Conservation (phyloP, 2,797 vertebrate genomes). For the Momotus momota region DNA sequence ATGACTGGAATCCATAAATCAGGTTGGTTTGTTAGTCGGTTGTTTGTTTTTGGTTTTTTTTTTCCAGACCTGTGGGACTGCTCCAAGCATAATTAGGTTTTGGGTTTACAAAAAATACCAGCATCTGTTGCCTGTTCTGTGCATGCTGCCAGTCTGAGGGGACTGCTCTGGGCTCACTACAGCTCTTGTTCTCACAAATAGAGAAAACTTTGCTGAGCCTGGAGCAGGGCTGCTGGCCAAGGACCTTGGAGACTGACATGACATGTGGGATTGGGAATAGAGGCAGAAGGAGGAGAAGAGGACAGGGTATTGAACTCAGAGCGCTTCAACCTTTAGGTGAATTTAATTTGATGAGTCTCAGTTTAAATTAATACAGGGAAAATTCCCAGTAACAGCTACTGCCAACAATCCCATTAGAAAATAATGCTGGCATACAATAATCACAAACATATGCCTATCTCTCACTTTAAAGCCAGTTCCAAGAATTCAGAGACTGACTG, state of each 20-base stretch:
- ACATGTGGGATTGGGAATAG: background rate
- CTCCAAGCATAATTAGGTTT: conserved; percentile 70
- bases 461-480: background rate
- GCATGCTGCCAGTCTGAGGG: conserved; percentile 37
- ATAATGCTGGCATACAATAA: background rate
- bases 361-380: conserved; percentile 9
- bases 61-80: conserved; percentile 40
- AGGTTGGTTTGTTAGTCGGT: background rate
- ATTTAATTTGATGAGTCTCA: conserved; percentile 11
- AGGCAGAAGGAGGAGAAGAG: background rate
- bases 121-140: conserved; percentile 69
- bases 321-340: background rate
- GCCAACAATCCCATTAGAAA: conserved; percentile 28
- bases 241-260: background rate
- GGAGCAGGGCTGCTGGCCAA: conserved; percentile 9
- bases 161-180: conserved; percentile 28
- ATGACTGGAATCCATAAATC: conserved; percentile 47
- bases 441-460: conserved; percentile 2
- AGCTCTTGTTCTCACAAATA: conserved; percentile 60
- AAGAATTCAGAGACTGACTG: background rate
- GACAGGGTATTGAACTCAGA: background rate
- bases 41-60: background rate
- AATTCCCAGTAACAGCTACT: background rate
- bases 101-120: conserved; percentile 64
- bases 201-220: conserved; percentile 41